Base-by-base conservation (phyloP, 2,888 invertebrate species). In the Sturmia bella region DNA sequence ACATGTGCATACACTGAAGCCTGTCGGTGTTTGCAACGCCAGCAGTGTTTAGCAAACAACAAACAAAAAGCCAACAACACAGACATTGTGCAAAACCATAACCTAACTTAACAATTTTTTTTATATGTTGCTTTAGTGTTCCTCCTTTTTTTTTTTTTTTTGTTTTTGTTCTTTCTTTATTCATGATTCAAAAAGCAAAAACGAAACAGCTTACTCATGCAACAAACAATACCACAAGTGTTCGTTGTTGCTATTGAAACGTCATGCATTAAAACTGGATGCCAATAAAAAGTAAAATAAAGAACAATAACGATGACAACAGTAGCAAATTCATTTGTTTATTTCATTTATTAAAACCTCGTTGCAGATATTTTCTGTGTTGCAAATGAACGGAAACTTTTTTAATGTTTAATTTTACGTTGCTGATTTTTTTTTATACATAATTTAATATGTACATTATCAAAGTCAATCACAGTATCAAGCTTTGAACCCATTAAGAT, bases 31-130 rank as follows among this genome's bases (percentile, higher is more conserved):
- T 24, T 15, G 50, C 66, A 45, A 24, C 56, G 24, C 56, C 64
- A 52, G 17, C 57, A 64, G 41, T 57, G n/a, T 45, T 70, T 50
- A 57, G 37, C 50, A 43, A 77, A 56, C 37, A 72, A 59, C 70
- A 56, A 27, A 32, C 32, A 3, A 32, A 32, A 54, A 24, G 54
- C n/a, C 61, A 41, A n/a, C n/a, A n/a, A 24, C 39, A 39, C 15
- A 57, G 56, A 43, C 54, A 68, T 68, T 45, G 59, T 59, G n/a
- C n/a, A 37, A 72, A 80, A 84, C 83, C 84, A 81, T 84, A 84
- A 84, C 84, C 84, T 84, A 80, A 77, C 83, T 77, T 77, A 84
- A 84, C 81, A 72, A 70, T 56, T 63, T 56, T 63, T 56, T 70
- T 69, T 59, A 24, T 69, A 15, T 45, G 43, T 45, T 50, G 12